Conservation (phyloP, 2,888 invertebrate species). For the Aplocera efformata region DNA sequence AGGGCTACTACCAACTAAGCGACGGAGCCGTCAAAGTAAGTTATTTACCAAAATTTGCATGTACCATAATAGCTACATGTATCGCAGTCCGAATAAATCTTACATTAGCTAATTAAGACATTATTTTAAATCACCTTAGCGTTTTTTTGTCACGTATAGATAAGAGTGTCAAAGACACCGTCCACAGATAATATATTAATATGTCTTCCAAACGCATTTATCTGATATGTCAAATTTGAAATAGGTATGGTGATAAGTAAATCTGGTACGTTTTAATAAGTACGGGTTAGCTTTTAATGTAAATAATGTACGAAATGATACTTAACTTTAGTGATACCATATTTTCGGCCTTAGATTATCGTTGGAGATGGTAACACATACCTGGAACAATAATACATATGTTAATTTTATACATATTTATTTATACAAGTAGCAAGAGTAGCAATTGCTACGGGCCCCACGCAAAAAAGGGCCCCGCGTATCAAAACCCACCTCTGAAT, state of each 20-base stretch:
- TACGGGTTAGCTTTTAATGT: conserved; percentile 9
- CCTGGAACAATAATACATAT: too few relatives aligned
- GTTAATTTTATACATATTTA: too few relatives aligned
- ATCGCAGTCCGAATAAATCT: conserved; percentile 38
- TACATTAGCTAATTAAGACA: conserved; percentile 58
- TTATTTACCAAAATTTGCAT: conserved; percentile 14
- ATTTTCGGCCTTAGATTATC: too few relatives aligned
- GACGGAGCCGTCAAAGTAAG: conserved; percentile 8
- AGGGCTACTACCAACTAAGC: too few relatives aligned
- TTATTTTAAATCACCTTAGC: conserved; percentile 39
- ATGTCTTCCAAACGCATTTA: conserved; percentile 41
- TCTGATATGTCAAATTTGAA: conserved; percentile 62
- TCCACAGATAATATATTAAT: conserved; percentile 22
- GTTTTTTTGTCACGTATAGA: conserved; percentile 42
- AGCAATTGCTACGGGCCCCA: too few relatives aligned
- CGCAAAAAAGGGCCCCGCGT: too few relatives aligned
- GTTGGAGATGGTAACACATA: too few relatives aligned
- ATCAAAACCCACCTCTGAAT: too few relatives aligned
- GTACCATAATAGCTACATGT: conserved; percentile 4
- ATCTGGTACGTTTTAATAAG: conserved; percentile 19
- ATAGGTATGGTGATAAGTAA: conserved; percentile 53
- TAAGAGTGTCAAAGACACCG: conserved; percentile 42
- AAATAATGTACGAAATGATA: not conserved
- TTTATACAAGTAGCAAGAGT: too few relatives aligned
- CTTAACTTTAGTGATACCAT: too few relatives aligned